Percentiles rank a stretch among this genome's conserved stretches.
phyloP scores from a whole-genome alignment of 2,113 vertebrate genomes.

The Perca flavescens region DNA sequence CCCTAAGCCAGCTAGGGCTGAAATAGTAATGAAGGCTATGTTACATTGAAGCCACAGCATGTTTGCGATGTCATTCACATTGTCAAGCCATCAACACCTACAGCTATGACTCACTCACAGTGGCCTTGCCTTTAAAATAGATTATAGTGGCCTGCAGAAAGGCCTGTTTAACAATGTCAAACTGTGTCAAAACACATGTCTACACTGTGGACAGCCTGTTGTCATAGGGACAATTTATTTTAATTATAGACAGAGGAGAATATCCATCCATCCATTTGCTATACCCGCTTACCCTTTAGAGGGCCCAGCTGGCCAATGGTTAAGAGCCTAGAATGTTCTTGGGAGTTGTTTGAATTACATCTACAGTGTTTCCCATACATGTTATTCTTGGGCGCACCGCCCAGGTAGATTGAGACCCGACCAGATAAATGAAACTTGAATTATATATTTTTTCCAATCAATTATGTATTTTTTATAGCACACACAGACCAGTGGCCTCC shows the following conservation, averaged over 20 bases:
- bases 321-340: too few species aligned
- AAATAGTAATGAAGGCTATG: constrained; percentile 39
- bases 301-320: too few species aligned
- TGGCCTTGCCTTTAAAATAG: constrained; percentile 45
- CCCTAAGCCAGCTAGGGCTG: constrained; percentile 22
- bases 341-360: too few species aligned
- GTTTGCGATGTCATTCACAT: constrained; percentile 23
- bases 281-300: too few species aligned
- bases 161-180: constrained; percentile 16
- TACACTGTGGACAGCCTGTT: neutral
- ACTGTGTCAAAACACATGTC: too few species aligned
- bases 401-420: too few species aligned
- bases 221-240: neutral
- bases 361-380: too few species aligned
- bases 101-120: constrained; percentile 24
- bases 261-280: neutral
- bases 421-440: too few species aligned
- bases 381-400: too few species aligned
- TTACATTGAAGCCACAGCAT: constrained; percentile 37
- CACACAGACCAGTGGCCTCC: too few species aligned
- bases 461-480: too few species aligned
- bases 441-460: too few species aligned
- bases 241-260: neutral
- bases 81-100: constrained; percentile 53
- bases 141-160: constrained; percentile 15